Evolutionary conservation across 2,797 vertebrate species (phyloP), one percentile per base, ranked within the genome.

Genomic region (Myotis vivesi): DNA sequence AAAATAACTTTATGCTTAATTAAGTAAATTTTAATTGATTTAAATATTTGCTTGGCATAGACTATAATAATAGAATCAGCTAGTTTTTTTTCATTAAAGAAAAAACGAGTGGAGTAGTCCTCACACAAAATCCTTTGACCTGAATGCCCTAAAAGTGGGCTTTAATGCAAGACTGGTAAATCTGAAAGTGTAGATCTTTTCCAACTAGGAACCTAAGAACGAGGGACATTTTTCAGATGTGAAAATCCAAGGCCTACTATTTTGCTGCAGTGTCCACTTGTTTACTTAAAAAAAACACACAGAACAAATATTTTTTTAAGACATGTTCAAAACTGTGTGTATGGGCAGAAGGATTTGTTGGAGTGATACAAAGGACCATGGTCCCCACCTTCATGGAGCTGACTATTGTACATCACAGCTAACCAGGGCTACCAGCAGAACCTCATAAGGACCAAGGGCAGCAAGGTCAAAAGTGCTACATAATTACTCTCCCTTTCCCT

Each of bases 1-100:
- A 96, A 98, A 97, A 87, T 72, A 97, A 95, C 87, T 96, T 62
- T 86, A 82, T 96, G 94, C 86, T 89, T 94, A 96, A 97, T 89
- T 89, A 81, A 97, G 97, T 97, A 97, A 85, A 96, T 95, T 94
- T 81, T 94, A 94, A 71, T 95, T 95, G 66, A 84, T 90, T 95
- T 92, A 87, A 95, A 94, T 36, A 93, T 10, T 91, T 96, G 59
- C 88, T 95, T 97, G 79, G 20, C 36, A 92, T 96, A 92, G 49
- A 94, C 93, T 69, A 91, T 94, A 92, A 95, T 55, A 36, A 77
- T 36, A 77, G 20, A 94, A 81, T 46, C 64, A 94, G 59, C 51
- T 92, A 95, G 33, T 4, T 20, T 92, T 92, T 93, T 91, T 89
- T 2, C 10, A 77, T 79, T 77, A 25, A 55, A 76, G 12, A 51